Percentiles rank a stretch among this genome's conserved stretches.
Evolutionary conservation across 2,888 invertebrate genomes (phyloP).

Genomic region (Aspidiotus destructor): DNA sequence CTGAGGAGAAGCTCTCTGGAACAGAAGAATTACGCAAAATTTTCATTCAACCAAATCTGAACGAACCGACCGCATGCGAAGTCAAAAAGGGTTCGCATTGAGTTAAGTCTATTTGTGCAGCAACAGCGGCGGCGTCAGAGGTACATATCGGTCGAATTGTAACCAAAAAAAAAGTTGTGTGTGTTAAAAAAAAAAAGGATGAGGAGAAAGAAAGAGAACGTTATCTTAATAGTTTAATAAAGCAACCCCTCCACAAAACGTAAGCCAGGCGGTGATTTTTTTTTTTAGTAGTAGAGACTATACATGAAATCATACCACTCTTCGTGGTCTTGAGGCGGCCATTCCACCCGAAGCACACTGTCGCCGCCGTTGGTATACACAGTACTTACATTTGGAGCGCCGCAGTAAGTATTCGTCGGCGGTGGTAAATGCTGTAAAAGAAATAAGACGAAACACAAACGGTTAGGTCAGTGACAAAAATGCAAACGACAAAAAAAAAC

Average conservation of each 20-base stretch:
- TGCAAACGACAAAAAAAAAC: not conserved
- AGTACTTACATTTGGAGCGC: constrained; percentile 34
- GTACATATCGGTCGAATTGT: not conserved
- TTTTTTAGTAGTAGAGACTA: constrained; percentile 4
- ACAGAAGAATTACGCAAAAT: constrained; percentile 9
- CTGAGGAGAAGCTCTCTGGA: constrained; percentile 39
- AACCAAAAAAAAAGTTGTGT: too few species aligned
- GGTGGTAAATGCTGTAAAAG: constrained; percentile 27
- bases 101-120: not conserved
- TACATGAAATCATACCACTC: constrained; percentile 2
- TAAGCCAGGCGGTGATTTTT: not conserved
- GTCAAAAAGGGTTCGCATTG: not conserved
- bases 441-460: not conserved
- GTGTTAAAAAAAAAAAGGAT: too few species aligned
- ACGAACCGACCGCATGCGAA: not conserved
- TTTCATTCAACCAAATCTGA: not conserved
- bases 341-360: not conserved
- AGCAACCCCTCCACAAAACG: not conserved
- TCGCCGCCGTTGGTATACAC: not conserved
- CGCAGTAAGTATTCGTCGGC: constrained; percentile 24
- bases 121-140: constrained; percentile 4
- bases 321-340: constrained; percentile 1
- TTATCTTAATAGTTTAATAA: not conserved
- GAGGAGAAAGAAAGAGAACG: not conserved
- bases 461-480: not conserved